phyloP scores from a whole-genome alignment of 2,113 vertebrate species.

The Australoheros scitulus region DNA sequence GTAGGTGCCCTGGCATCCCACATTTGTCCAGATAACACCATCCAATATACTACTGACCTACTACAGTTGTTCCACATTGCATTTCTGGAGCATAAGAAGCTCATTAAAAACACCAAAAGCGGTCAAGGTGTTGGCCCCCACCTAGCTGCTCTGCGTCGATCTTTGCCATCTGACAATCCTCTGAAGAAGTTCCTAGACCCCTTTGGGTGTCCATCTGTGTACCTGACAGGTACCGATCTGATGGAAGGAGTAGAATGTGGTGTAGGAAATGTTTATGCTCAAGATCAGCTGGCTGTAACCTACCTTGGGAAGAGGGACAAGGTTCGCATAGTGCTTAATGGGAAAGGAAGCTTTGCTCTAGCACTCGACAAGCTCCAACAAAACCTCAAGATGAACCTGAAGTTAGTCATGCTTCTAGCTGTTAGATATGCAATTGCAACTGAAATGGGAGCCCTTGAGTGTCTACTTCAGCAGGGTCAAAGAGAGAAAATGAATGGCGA shows the following conservation, averaged over 20 bases:
- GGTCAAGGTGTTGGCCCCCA: conserved; percentile 82
- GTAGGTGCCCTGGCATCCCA: conserved; percentile 60
- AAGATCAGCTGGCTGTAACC: conserved; percentile 80
- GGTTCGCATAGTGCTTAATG: conserved; percentile 78
- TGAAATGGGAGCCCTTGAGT: conserved; percentile 81
- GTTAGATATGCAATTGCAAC: conserved; percentile 75
- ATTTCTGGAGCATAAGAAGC: conserved; percentile 78
- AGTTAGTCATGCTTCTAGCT: conserved; percentile 78
- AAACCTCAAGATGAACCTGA: conserved; percentile 70
- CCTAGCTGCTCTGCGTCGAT: conserved; percentile 74
- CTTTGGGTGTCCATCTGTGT: conserved; percentile 81
- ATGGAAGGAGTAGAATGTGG: conserved; percentile 80
- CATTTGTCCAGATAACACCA: conserved; percentile 53
- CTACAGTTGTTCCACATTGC: conserved; percentile 76
- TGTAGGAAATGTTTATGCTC: conserved; percentile 82
- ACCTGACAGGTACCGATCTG: conserved; percentile 80
- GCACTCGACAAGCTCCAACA: conserved; percentile 70
- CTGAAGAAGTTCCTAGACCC: conserved; percentile 76
- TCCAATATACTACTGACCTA: conserved; percentile 60
- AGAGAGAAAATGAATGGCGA: conserved; percentile 47
- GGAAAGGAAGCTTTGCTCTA: conserved; percentile 77
- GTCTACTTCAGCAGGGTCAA: conserved; percentile 59
- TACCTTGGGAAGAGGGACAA: conserved; percentile 79
- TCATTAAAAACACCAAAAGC: conserved; percentile 80
- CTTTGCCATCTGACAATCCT: conserved; percentile 73